phyloP scores from a whole-genome alignment of 2,797 vertebrate species.

The Decapterus maruadsi region DNA sequence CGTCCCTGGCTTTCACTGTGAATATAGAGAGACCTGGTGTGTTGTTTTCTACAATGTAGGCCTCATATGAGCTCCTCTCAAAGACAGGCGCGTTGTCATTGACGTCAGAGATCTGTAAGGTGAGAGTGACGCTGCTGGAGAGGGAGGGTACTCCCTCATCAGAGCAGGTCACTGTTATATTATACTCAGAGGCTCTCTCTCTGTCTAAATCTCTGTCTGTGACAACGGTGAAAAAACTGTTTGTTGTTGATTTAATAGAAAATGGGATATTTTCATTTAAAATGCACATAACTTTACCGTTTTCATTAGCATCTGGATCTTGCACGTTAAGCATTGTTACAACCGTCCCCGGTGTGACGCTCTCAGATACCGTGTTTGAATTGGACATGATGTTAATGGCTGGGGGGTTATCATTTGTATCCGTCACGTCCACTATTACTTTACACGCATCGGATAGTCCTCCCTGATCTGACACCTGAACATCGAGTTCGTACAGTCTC shows the following conservation, averaged over 20 bases:
- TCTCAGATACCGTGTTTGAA: conserved; percentile 65
- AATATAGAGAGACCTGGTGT: no score
- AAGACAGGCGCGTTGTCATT: no score
- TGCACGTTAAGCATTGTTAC: conserved; percentile 73
- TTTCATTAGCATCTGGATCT: conserved; percentile 70
- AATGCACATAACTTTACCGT: conserved; percentile 65
- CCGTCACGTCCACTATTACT: conserved; percentile 65
- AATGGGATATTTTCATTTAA: conserved; percentile 63
- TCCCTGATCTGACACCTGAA: conserved; percentile 66
- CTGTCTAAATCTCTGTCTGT: neutral
- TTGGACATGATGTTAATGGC: conserved; percentile 75
- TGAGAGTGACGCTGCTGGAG: no score
- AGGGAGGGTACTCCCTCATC: no score
- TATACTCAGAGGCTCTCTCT: no score
- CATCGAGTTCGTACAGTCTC: conserved; percentile 50
- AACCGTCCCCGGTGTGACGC: conserved; percentile 46
- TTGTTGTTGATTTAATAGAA: conserved; percentile 44
- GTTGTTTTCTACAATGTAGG: no score
- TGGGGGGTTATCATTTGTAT: conserved; percentile 74
- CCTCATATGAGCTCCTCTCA: no score
- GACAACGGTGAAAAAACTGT: neutral
- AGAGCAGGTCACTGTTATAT: no score
- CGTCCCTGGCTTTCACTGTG: no score
- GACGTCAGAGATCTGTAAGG: no score
- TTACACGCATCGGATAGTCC: conserved; percentile 64